Conservation (phyloP, 1,140 invertebrate species). For the Drosophila ercepeae region DNA sequence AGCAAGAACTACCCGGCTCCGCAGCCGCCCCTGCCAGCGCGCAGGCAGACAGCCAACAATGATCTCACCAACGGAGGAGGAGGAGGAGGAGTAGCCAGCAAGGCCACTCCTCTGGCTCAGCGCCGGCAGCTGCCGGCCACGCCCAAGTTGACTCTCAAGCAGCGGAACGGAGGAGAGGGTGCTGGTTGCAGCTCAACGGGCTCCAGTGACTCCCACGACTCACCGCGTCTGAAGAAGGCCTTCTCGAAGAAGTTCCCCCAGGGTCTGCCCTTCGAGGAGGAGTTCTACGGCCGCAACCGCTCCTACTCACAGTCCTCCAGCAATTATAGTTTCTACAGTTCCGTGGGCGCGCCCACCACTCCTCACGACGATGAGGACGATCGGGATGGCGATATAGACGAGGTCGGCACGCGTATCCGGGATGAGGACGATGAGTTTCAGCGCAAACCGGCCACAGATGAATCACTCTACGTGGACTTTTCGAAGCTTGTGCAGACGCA, state of each 20-base stretch:
- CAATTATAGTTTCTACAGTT: slow-evolving; percentile 82
- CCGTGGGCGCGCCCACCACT: slow-evolving; percentile 58
- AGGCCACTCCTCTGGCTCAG: slow-evolving; percentile 56
- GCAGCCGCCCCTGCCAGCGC: slow-evolving; percentile 56
- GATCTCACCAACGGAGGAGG: slow-evolving; percentile 59
- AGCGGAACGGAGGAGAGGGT: slow-evolving; percentile 34
- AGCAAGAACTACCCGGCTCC: slow-evolving; percentile 77
- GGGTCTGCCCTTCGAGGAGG: slow-evolving; percentile 82
- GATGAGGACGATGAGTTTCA: slow-evolving; percentile 78
- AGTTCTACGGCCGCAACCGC: slow-evolving; percentile 79
- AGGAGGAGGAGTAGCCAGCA: slow-evolving; percentile 3
- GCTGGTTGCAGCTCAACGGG: slow-evolving; percentile 54
- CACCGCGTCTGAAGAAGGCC: slow-evolving; percentile 75
- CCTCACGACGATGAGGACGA: slow-evolving; percentile 55
- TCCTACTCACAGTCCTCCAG: slow-evolving; percentile 82
- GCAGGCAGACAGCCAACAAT: slow-evolving; percentile 57
- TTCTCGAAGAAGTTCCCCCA: slow-evolving; percentile 82
- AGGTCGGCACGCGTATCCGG: slow-evolving; percentile 1
- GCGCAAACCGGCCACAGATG: slow-evolving; percentile 79
- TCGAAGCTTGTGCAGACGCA: slow-evolving; percentile 75
- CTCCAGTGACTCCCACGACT: slow-evolving; percentile 76
- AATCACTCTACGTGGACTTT: slow-evolving; percentile 82
- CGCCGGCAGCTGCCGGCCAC: slow-evolving; percentile 62
- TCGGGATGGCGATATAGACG: slow-evolving; percentile 20
- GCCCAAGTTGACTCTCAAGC: slow-evolving; percentile 58